Conservation (phyloP, 37 sponge, comb jelly and placozoan species). For the Agelas oroides region DNA sequence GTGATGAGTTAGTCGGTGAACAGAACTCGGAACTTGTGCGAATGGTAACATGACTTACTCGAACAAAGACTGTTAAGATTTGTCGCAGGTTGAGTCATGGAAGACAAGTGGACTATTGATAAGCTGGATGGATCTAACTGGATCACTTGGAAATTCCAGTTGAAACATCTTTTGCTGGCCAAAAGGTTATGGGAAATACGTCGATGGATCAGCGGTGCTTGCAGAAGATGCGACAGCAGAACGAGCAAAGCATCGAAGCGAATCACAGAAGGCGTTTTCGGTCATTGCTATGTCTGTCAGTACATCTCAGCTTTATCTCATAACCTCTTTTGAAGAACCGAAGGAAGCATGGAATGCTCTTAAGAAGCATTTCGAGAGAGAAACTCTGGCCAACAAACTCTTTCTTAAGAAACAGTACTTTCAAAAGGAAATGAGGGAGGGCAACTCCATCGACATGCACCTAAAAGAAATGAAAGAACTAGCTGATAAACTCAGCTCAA, state of each 20-base stretch:
- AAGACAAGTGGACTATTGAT: slow-evolving; percentile 53
- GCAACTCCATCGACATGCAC: slow-evolving; percentile 36
- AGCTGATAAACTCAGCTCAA: slow-evolving; percentile 57
- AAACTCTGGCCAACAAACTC: slow-evolving; percentile 62
- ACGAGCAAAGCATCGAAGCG: slow-evolving; percentile 14
- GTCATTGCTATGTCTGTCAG: slow-evolving; percentile 48
- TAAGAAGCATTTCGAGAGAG: slow-evolving; percentile 49
- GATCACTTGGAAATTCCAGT: slow-evolving; percentile 67
- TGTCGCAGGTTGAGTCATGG: slow-evolving; percentile 3
- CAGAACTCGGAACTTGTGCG: too few relatives aligned
- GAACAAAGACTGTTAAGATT: too few relatives aligned
- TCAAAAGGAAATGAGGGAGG: slow-evolving; percentile 59
- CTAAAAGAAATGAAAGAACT: slow-evolving; percentile 69
- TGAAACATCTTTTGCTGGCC: slow-evolving; percentile 53
- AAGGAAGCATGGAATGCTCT: slow-evolving; percentile 29
- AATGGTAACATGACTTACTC: too few relatives aligned
- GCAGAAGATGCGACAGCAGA: slow-evolving; percentile 27
- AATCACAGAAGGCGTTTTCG: slow-evolving; percentile 57
- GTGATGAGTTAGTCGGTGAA: too few relatives aligned
- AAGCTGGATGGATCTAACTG: slow-evolving; percentile 46
- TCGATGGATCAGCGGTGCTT: slow-evolving; percentile 47
- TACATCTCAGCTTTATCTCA: slow-evolving; percentile 48
- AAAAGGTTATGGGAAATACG: slow-evolving; percentile 40
- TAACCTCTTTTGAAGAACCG: slow-evolving; percentile 50
- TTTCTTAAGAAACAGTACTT: slow-evolving; percentile 65